A percentile compares a stretch with the other conserved stretches of the same genome.
Evolutionary conservation across 2,113 vertebrate species (phyloP).

Genomic region (Tragelaphus buxtoni): DNA sequence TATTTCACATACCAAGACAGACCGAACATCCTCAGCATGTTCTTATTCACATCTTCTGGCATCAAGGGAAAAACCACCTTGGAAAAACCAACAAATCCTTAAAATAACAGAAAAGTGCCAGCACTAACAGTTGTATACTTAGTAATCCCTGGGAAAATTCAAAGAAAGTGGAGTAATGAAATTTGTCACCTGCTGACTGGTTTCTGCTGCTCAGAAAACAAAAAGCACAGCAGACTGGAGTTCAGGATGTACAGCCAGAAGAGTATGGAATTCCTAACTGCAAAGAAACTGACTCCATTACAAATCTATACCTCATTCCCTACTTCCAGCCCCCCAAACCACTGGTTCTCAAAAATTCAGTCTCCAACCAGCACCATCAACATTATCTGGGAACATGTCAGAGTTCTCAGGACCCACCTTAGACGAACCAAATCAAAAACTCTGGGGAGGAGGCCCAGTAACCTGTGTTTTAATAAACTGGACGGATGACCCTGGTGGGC

Average conservation of each 20-base stretch:
- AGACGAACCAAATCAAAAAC: neutral
- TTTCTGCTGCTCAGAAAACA: conserved; percentile 61
- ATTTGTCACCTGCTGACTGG: conserved; percentile 65
- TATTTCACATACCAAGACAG: conserved; percentile 19
- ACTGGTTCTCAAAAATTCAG: neutral
- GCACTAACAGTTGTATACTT: conserved; percentile 59
- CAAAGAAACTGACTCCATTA: neutral
- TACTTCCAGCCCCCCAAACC: neutral
- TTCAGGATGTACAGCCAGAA: conserved; percentile 35
- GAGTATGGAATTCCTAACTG: neutral
- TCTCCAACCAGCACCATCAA: neutral
- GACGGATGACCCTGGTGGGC: neutral
- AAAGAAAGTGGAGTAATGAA: conserved; percentile 58
- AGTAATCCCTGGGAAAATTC: conserved; percentile 60
- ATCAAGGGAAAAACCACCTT: conserved; percentile 38
- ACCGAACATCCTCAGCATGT: neutral
- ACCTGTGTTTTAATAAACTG: neutral
- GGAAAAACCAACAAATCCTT: conserved; percentile 58
- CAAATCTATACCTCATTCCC: neutral
- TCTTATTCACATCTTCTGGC: conserved; percentile 28
- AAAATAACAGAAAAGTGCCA: conserved; percentile 52
- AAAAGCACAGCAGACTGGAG: neutral
- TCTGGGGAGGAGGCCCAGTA: neutral
- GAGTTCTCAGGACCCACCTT: neutral
- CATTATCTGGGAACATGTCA: neutral